Percentiles rank a stretch among this genome's conserved stretches.
These are phyloP conservation scores for Caligus rogercresseyi DNA, from an alignment of 1,140 invertebrate genomes.

Conservation along the genomic window DNA sequence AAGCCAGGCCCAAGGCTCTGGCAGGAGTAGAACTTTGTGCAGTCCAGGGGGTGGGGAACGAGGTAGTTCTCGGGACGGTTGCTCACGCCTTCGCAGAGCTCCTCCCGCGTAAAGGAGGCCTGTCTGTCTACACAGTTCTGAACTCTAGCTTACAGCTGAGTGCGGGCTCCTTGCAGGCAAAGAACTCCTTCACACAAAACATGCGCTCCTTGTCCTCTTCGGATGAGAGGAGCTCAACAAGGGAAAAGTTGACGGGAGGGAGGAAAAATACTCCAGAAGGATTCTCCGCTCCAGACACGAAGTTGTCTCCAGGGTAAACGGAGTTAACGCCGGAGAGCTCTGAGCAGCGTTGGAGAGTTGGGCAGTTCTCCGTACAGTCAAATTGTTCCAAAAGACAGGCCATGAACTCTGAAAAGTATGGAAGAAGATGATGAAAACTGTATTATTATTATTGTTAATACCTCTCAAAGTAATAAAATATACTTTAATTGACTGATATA, in stretches of 20 bases:
- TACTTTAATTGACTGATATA: too few species aligned
- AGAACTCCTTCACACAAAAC: neutral
- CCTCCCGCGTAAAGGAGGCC: neutral
- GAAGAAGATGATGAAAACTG: too few species aligned
- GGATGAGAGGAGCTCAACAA: neutral
- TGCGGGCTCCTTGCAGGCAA: neutral
- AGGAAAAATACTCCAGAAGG: too few species aligned
- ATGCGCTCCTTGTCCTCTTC: neutral
- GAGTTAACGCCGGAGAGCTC: neutral
- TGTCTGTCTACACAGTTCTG: neutral
- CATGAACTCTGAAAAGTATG: neutral
- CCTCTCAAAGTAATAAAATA: too few species aligned
- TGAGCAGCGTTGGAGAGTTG: neutral
- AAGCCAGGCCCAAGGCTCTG: neutral
- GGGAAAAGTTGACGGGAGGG: neutral
- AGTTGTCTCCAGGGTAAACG: neutral
- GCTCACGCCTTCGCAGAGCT: slow-evolving; percentile 2
- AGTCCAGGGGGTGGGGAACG: slow-evolving; percentile 12
- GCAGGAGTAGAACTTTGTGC: slow-evolving; percentile 16
- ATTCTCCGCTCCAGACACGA: neutral
- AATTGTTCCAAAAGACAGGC: neutral
- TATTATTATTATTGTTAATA: too few species aligned
- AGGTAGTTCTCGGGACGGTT: slow-evolving; percentile 10
- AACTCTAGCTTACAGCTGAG: neutral
- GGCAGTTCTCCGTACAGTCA: neutral